These are phyloP conservation scores for Gymnocephalus cernua DNA, from an alignment of 2,113 vertebrate species.

Conservation along the genomic window DNA sequence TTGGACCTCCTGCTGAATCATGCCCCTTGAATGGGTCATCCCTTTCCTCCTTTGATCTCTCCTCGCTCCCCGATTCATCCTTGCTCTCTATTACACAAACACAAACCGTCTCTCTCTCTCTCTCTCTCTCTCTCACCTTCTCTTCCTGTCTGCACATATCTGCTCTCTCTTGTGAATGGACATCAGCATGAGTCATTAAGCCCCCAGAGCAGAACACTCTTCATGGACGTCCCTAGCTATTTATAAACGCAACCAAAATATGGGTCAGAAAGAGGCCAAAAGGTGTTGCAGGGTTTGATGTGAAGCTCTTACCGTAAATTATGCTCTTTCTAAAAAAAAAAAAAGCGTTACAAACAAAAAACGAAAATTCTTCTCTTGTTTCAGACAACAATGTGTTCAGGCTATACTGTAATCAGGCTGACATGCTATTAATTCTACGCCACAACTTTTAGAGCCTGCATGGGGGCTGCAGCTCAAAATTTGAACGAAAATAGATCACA, in stretches of 20 bases:
- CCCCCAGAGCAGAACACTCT: conserved; percentile 43
- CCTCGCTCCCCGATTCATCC: conserved; percentile 49
- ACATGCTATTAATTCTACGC: conserved; percentile 28
- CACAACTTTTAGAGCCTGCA: conserved; percentile 10
- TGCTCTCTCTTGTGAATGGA: conserved; percentile 71
- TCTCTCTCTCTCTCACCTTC: background rate
- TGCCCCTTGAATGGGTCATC: conserved; percentile 68
- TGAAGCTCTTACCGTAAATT: background rate
- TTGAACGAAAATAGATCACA: conserved; percentile 47
- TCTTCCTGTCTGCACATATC: conserved; percentile 2
- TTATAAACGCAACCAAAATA: conserved; percentile 54
- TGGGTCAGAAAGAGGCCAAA: conserved; percentile 46
- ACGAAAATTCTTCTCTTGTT: background rate
- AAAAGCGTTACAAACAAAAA: background rate
- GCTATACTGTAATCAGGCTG: conserved; percentile 22
- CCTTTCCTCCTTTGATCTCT: conserved; percentile 55
- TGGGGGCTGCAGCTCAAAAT: conserved; percentile 37
- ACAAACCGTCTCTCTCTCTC: background rate
- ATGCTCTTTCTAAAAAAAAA: background rate
- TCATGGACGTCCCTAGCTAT: conserved; percentile 56
- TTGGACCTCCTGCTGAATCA: conserved; percentile 79
- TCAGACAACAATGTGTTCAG: conserved; percentile 3
- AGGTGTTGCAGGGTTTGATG: conserved; percentile 23
- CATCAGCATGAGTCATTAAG: conserved; percentile 62
- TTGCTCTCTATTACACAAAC: conserved; percentile 15